Conservation (phyloP, 1,140 invertebrate species). For the Gonioctena quinquepunctata region DNA sequence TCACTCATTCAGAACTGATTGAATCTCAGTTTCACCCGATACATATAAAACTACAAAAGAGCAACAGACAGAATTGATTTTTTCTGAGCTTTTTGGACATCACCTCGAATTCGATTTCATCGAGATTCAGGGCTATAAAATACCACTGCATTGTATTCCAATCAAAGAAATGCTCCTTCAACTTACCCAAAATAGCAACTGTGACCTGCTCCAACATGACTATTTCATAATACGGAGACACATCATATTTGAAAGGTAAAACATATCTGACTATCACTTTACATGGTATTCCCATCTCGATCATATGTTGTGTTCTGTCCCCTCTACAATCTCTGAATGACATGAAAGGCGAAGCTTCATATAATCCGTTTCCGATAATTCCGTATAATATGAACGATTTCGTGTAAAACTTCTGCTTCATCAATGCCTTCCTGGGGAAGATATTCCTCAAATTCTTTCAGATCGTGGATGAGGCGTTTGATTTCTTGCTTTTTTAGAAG, state of each 20-base stretch:
- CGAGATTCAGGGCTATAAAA: too few relatives aligned
- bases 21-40: too few relatives aligned
- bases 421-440: conserved; percentile 15
- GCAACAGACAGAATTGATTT: too few relatives aligned
- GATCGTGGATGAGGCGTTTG: neutral
- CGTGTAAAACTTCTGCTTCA: conserved; percentile 34
- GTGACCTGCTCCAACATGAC: conserved; percentile 31
- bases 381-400: conserved; percentile 42
- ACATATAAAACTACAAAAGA: too few relatives aligned
- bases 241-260: conserved; percentile 39
- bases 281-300: conserved; percentile 36
- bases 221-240: conserved; percentile 37
- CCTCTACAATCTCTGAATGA: conserved; percentile 29
- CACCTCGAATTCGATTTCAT: too few relatives aligned
- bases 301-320: conserved; percentile 21
- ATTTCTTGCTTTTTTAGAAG: conserved; percentile 1
- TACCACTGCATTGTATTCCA: too few relatives aligned
- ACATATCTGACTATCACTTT: conserved; percentile 30
- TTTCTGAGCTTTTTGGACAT: too few relatives aligned
- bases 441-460: conserved; percentile 31
- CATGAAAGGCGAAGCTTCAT: conserved; percentile 37
- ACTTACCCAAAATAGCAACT: neutral
- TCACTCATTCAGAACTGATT: too few relatives aligned
- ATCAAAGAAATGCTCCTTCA: too few relatives aligned
- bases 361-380: conserved; percentile 40